phyloP scores from a whole-genome alignment of 2,797 vertebrate genomes.

The Phaenicophaeus curvirostris region DNA sequence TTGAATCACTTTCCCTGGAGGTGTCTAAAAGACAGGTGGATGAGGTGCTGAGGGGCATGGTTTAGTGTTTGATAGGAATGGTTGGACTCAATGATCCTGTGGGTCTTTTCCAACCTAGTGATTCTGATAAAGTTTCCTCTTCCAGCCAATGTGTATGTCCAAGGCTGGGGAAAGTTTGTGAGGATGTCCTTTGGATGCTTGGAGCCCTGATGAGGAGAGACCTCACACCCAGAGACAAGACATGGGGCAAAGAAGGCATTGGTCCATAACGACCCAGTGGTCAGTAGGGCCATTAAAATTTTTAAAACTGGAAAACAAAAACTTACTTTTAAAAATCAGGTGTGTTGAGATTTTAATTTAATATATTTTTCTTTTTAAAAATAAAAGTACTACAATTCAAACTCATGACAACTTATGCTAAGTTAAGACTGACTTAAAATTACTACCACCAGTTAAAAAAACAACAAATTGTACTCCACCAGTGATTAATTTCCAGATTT shows the following conservation, averaged over 20 bases:
- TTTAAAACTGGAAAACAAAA: neutral
- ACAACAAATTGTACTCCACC: neutral
- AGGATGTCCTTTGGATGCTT: neutral
- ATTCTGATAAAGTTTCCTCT: neutral
- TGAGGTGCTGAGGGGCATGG: no score
- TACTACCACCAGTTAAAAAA: neutral
- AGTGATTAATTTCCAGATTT: neutral
- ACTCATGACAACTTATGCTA: neutral
- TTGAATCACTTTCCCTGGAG: no score
- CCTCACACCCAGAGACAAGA: neutral
- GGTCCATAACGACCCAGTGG: neutral
- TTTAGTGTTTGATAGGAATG: no score
- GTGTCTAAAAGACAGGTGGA: no score
- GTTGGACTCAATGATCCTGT: no score
- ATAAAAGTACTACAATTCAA: neutral
- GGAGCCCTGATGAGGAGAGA: neutral
- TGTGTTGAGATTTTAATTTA: neutral
- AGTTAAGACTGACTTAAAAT: neutral
- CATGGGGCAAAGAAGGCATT: neutral
- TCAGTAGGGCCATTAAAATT: neutral
- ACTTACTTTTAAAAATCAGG: neutral
- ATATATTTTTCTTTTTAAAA: neutral
- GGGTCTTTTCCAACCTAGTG: no score
- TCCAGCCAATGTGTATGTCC: neutral
- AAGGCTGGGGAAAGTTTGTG: neutral